Percentiles rank a stretch among this genome's conserved stretches.
phyloP scores from a whole-genome alignment of 2,113 vertebrate species.

The Barbus barbus region DNA sequence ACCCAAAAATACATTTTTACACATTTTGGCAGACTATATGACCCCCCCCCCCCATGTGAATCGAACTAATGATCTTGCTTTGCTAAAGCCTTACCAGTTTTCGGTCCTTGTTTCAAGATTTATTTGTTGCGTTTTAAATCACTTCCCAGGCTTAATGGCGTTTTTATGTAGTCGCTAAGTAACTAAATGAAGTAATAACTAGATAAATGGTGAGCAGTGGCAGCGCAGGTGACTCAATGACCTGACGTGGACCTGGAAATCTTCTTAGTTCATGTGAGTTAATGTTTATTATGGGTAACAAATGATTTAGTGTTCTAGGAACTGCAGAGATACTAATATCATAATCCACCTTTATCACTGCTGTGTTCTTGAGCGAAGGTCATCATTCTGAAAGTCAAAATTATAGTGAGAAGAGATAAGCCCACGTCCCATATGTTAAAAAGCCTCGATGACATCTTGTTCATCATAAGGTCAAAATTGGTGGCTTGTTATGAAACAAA shows the following conservation, averaged over 20 bases:
- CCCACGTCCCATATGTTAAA: background rate
- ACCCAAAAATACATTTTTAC: too few species aligned
- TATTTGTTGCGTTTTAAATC: background rate
- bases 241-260: background rate
- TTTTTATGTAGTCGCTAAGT: background rate
- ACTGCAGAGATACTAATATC: too few species aligned
- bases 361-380: constrained; percentile 10
- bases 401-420: background rate
- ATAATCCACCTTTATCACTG: background rate
- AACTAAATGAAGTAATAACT: background rate
- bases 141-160: background rate
- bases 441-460: background rate
- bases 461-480: background rate
- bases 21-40: too few species aligned
- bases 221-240: background rate
- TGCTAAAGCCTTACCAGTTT: background rate
- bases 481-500: background rate
- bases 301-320: background rate
- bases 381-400: background rate
- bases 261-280: background rate
- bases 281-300: background rate
- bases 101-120: background rate
- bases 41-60: background rate
- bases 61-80: background rate
- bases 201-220: background rate